Evolutionary conservation across 2,888 invertebrate genomes (phyloP).

Genomic region (Belgica antarctica): DNA sequence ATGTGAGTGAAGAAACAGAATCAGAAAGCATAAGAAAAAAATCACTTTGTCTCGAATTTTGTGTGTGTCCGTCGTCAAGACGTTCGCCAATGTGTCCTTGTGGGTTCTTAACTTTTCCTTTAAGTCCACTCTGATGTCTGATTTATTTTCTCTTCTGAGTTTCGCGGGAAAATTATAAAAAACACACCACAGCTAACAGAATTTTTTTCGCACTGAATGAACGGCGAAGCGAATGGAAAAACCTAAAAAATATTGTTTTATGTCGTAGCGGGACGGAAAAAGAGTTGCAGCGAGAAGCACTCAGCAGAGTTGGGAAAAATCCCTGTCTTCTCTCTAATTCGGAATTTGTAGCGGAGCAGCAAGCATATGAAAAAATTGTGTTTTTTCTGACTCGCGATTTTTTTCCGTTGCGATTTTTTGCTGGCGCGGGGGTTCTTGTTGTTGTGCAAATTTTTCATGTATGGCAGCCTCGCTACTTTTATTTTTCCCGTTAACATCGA

Average conservation of each 20-base stretch:
- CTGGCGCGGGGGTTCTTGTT: neutral
- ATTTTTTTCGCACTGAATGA: conserved; percentile 43
- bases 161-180: conserved; percentile 40
- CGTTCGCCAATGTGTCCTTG: neutral
- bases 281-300: conserved; percentile 26
- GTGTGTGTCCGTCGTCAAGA: neutral
- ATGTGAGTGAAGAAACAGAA: neutral
- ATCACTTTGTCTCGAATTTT: neutral
- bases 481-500: neutral
- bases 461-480: neutral
- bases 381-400: conserved; percentile 26
- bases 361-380: conserved; percentile 26
- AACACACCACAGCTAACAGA: conserved; percentile 43
- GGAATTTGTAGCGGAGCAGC: conserved; percentile 5
- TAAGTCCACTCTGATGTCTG: neutral
- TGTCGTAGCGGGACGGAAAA: conserved; percentile 30
- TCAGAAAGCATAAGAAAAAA: neutral
- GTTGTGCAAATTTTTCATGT: conserved; percentile 22
- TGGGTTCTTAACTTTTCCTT: neutral
- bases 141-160: conserved; percentile 1
- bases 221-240: conserved; percentile 41
- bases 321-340: conserved; percentile 38
- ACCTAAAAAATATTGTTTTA: conserved; percentile 44
- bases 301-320: conserved; percentile 29
- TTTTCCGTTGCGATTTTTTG: conserved; percentile 19